A percentile compares a stretch with the other conserved stretches of the same genome.
Evolutionary conservation across 1,140 invertebrate genomes (phyloP).

Genomic region (Ladona fulva): DNA sequence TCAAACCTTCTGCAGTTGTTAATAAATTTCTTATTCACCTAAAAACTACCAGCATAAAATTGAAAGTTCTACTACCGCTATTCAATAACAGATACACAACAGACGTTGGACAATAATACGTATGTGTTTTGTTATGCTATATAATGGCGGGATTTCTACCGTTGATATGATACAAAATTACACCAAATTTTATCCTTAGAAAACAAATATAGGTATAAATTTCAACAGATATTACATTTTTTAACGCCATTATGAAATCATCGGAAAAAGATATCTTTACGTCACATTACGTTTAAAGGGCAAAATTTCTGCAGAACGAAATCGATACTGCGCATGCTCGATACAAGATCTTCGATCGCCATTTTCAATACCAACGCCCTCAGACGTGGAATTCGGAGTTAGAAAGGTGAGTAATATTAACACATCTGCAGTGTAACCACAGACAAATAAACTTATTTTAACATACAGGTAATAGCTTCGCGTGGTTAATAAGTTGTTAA

Average conservation of each 20-base stretch:
- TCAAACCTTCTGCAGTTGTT: too few species aligned
- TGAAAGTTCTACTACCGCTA: too few species aligned
- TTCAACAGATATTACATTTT: too few species aligned
- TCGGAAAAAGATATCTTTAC: too few species aligned
- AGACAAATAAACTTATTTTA: not conserved
- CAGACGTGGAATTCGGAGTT: conserved; percentile 15
- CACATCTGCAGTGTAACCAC: not conserved
- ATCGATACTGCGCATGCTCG: not conserved
- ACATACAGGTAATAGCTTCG: not conserved
- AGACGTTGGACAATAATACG: too few species aligned
- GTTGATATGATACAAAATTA: not conserved
- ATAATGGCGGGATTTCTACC: not conserved
- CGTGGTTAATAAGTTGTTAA: not conserved
- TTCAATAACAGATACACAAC: too few species aligned
- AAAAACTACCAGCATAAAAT: too few species aligned
- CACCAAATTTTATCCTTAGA: too few species aligned
- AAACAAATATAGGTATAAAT: too few species aligned
- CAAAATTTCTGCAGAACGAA: not conserved
- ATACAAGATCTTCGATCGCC: conserved; percentile 3
- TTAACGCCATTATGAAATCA: too few species aligned
- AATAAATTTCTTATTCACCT: too few species aligned
- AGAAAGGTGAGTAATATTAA: not conserved
- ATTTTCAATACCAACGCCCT: conserved; percentile 14
- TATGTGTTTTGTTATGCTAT: not conserved
- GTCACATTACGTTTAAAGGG: not conserved